Evolutionary conservation across 1,140 invertebrate genomes (phyloP).

Genomic region (Drosophila pandora): DNA sequence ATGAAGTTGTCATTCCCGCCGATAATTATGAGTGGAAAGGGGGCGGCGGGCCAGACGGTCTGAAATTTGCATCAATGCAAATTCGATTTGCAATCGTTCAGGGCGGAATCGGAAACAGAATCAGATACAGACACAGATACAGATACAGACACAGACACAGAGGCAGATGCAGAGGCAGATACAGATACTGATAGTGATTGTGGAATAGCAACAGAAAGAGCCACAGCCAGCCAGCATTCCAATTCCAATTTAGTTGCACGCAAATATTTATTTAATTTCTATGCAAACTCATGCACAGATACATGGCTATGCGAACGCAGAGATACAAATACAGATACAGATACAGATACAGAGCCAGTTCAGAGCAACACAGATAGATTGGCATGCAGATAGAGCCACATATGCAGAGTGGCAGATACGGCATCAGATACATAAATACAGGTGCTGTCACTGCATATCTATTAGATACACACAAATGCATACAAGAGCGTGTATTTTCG

Average conservation of each 20-base stretch:
- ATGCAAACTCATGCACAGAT: constrained; percentile 59
- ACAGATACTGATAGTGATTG: constrained; percentile 7
- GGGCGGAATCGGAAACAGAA: neutral
- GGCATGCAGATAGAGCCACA: constrained; percentile 31
- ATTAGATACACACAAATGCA: constrained; percentile 34
- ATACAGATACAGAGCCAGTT: constrained; percentile 5
- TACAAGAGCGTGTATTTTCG: constrained; percentile 32
- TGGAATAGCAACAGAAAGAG: constrained; percentile 17
- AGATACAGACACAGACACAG: constrained; percentile 16
- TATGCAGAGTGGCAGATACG: constrained; percentile 30
- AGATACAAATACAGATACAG: constrained; percentile 34
- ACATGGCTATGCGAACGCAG: constrained; percentile 35
- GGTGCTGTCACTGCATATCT: constrained; percentile 63
- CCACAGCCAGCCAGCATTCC: constrained; percentile 53
- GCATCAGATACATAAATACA: constrained; percentile 52
- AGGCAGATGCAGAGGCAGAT: constrained; percentile 16
- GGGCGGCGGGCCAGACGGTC: neutral
- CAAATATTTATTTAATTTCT: constrained; percentile 80
- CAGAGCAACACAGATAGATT: constrained; percentile 32
- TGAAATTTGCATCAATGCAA: constrained; percentile 42
- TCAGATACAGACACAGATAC: constrained; percentile 1
- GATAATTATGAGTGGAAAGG: constrained; percentile 32
- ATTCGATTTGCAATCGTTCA: constrained; percentile 48
- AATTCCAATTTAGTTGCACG: constrained; percentile 75
- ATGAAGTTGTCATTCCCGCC: neutral